These are phyloP conservation scores for Thalassophryne amazonica DNA, from an alignment of 2,797 vertebrate species.

Conservation along the genomic window DNA sequence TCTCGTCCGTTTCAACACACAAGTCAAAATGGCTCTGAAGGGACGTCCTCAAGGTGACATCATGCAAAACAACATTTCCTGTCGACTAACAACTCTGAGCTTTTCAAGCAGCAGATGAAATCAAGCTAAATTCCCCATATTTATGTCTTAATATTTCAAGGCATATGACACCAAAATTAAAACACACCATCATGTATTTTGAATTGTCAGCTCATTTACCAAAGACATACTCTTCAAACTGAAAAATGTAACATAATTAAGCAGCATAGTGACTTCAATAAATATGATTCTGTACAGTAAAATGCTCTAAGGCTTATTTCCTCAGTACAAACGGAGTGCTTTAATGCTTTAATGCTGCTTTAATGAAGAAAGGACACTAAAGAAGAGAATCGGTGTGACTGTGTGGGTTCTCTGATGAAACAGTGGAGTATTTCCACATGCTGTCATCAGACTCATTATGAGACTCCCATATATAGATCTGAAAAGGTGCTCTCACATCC, in stretches of 20 bases:
- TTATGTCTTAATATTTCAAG: too few relatives aligned
- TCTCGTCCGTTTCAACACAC: too few relatives aligned
- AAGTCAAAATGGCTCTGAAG: too few relatives aligned
- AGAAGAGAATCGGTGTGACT: slow-evolving; percentile 50
- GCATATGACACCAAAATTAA: too few relatives aligned
- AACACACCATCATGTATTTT: too few relatives aligned
- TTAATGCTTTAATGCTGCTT: slow-evolving; percentile 27
- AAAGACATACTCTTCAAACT: background rate
- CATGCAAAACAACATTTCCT: too few relatives aligned
- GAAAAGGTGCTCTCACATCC: slow-evolving; percentile 72
- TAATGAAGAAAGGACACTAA: slow-evolving; percentile 38
- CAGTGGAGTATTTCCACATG: slow-evolving; percentile 62
- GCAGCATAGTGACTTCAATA: background rate
- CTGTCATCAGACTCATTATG: slow-evolving; percentile 75
- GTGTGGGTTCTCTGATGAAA: slow-evolving; percentile 62
- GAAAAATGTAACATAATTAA: background rate
- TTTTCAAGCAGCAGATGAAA: too few relatives aligned
- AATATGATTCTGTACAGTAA: background rate
- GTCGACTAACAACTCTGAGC: too few relatives aligned
- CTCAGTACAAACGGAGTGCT: background rate
- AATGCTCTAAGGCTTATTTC: slow-evolving; percentile 7
- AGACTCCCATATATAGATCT: slow-evolving; percentile 74
- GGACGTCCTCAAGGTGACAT: too few relatives aligned
- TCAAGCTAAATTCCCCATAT: too few relatives aligned
- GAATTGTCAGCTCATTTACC: too few relatives aligned